Base-by-base conservation (phyloP, 2,797 vertebrate species). In the Periophthalmus magnuspinnatus region DNA sequence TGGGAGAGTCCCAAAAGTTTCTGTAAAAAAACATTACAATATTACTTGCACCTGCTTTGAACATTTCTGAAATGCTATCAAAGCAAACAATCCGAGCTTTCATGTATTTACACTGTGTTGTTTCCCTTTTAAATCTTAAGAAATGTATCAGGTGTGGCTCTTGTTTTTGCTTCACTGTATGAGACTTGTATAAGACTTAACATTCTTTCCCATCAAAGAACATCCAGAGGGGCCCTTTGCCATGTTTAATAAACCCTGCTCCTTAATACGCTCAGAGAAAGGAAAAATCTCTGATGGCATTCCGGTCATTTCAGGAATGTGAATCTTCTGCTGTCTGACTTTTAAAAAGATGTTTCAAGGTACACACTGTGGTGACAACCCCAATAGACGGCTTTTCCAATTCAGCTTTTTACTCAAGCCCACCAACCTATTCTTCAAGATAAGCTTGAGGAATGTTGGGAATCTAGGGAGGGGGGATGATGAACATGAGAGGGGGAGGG, bases 381-480 rank as follows among this genome's bases (percentile, higher is more conserved):
- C 83, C 79, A 87, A 89, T 65, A 86, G 88, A 89, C 84, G 89
- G 89, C 82, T 90, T 84, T 83, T 86, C 78, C 86, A 89, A 92
- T 90, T 91, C 88, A 82, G 86, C 84, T 87, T 90, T 60, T 90
- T 90, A 84, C 89, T 85, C 88, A 71, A 90, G 81, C 89, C 89
- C 89, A 89, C 89, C 85, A 74, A 86, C 82, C 91, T 88, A 93
- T 94, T 94, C 91, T 93, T 93, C 88, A 93, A 94, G 93, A 94
- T 94, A 94, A 95, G 92, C 93, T 93, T 87, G 84, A 93, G 93
- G 93, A 94, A 94, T 94, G 91, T 86, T 76, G 90, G 89, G 94
- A 95, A 94, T 94, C 92, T 90, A 21, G 48, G 82, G 79, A 72
- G 45, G 72, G 77, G 41, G 79, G 74, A 47, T 65, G 36, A 6